phyloP scores from a whole-genome alignment of 2,888 invertebrate species.

The Caenorhabditis macrosperma region DNA sequence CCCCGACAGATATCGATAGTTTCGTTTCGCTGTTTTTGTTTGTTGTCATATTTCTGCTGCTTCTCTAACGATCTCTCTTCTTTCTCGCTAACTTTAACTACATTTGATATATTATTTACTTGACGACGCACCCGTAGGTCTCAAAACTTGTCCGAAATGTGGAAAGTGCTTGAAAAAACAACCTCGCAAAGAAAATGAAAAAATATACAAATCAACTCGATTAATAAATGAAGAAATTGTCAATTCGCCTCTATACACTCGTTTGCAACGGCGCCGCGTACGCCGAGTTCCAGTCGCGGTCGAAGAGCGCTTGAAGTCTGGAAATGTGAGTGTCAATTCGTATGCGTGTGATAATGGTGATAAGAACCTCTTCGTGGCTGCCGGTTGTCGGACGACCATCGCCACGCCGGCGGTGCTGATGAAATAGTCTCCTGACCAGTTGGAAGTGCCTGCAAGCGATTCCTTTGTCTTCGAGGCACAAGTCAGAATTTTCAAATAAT shows the following conservation, averaged over 20 bases:
- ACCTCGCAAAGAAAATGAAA: not conserved
- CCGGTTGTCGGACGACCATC: conserved; percentile 83
- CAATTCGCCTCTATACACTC: not conserved
- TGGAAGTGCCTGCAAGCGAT: conserved; percentile 87
- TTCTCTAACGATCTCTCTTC: conserved; percentile 3
- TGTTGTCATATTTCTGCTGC: not conserved
- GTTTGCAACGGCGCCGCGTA: conserved; percentile 60
- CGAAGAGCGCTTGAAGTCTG: conserved; percentile 70
- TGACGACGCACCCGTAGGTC: conserved; percentile 5
- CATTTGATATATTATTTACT: conserved; percentile 12
- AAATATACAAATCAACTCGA: not conserved
- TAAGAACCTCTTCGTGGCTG: conserved; percentile 27
- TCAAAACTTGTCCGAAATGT: not conserved
- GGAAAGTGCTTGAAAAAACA: too few relatives aligned
- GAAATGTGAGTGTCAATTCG: not conserved
- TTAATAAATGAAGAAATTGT: not conserved
- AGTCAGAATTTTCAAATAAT: not conserved
- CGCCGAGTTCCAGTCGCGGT: conserved; percentile 73
- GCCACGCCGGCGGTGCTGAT: conserved; percentile 91
- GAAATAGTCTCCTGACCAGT: conserved; percentile 98
- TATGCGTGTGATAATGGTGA: not conserved
- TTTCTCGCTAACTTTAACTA: too few relatives aligned
- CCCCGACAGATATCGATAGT: conserved; percentile 40
- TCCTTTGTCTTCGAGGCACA: not conserved
- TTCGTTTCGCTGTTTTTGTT: not conserved